Evolutionary conservation across 2,888 invertebrate species (phyloP).

Genomic region (Morpho deidamia): DNA sequence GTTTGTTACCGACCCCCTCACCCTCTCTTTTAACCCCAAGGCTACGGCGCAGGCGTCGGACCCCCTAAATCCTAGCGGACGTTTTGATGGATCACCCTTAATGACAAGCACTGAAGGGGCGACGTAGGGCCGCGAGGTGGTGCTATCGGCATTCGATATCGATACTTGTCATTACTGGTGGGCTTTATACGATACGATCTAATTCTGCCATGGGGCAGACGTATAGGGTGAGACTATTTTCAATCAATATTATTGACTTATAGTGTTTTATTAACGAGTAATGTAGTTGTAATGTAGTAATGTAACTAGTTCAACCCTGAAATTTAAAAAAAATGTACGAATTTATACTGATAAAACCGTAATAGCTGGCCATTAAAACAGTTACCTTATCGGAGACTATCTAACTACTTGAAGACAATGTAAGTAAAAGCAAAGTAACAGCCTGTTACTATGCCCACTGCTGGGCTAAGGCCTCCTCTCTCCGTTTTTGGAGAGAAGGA

Average conservation of each 20-base stretch:
- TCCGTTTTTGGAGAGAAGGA: too few relatives aligned
- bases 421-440: too few relatives aligned
- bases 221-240: background rate
- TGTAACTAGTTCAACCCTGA: too few relatives aligned
- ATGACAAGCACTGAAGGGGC: constrained; percentile 73
- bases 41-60: constrained; percentile 60
- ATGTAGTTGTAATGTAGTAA: too few relatives aligned
- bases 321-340: too few relatives aligned
- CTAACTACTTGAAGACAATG: too few relatives aligned
- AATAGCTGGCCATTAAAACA: too few relatives aligned
- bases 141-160: constrained; percentile 33
- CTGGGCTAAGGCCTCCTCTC: too few relatives aligned
- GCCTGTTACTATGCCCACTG: too few relatives aligned
- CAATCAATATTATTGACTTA: background rate
- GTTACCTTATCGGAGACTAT: too few relatives aligned
- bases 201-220: constrained; percentile 1
- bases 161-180: constrained; percentile 21
- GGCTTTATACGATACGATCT: constrained; percentile 20
- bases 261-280: too few relatives aligned
- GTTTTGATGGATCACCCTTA: constrained; percentile 79
- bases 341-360: too few relatives aligned
- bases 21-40: constrained; percentile 30
- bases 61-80: constrained; percentile 75
- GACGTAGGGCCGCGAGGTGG: constrained; percentile 39
- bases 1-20: constrained; percentile 51